Percentiles rank a stretch among this genome's conserved stretches.
These are phyloP conservation scores for Drosophila arizonae DNA, from an alignment of 1,140 invertebrate genomes.

Conservation along the genomic window DNA sequence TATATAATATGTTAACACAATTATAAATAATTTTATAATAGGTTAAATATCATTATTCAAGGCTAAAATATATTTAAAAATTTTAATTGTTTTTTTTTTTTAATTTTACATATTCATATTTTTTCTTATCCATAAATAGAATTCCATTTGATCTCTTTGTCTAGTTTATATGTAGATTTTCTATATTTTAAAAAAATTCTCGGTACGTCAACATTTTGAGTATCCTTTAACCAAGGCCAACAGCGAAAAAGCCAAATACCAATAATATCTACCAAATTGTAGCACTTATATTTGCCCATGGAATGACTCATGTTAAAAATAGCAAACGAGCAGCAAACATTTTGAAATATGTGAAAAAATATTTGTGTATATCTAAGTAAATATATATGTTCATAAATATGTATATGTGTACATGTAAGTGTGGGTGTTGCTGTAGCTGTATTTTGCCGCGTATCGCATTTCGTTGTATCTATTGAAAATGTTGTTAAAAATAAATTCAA, in stretches of 20 bases:
- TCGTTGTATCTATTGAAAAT: constrained; percentile 44
- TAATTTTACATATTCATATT: too few species aligned
- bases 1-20: too few species aligned
- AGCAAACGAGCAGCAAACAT: constrained; percentile 62
- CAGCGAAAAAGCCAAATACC: neutral
- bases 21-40: too few species aligned
- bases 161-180: too few species aligned
- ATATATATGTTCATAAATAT: too few species aligned
- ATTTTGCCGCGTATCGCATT: constrained; percentile 41
- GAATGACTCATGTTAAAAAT: constrained; percentile 64
- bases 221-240: neutral
- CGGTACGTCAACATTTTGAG: neutral
- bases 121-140: too few species aligned
- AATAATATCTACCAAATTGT: constrained; percentile 51
- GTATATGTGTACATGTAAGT: too few species aligned
- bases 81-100: too few species aligned
- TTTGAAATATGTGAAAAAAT: constrained; percentile 56
- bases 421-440: constrained; percentile 5
- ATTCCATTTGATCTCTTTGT: too few species aligned
- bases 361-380: constrained; percentile 18
- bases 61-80: too few species aligned
- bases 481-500: constrained; percentile 53
- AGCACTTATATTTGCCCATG: constrained; percentile 20
- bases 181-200: neutral
- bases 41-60: too few species aligned